Evolutionary conservation across 2,797 vertebrate genomes (phyloP).

Genomic region (Cirrhinus mrigala): DNA sequence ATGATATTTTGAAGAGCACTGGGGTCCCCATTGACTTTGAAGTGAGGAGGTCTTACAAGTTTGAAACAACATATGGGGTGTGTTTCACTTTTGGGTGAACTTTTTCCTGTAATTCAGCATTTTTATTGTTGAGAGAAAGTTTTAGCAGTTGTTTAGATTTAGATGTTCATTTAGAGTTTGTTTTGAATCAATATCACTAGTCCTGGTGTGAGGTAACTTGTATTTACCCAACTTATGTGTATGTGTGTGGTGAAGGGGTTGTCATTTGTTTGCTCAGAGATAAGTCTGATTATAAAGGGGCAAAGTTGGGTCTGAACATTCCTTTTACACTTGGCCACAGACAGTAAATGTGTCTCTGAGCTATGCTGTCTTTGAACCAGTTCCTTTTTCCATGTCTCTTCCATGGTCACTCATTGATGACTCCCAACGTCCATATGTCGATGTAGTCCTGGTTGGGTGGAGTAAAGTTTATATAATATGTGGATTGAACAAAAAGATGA

Average conservation of each 20-base stretch:
- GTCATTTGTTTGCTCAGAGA: conserved; percentile 74
- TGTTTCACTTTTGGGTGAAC: neutral
- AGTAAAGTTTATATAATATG: neutral
- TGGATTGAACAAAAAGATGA: neutral
- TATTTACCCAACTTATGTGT: conserved; percentile 71
- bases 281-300: conserved; percentile 51
- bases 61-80: neutral
- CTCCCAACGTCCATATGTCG: neutral
- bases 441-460: neutral
- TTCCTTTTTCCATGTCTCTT: too few species aligned
- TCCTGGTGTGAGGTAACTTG: neutral
- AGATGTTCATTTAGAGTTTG: neutral
- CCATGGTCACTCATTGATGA: neutral
- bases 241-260: conserved; percentile 62
- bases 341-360: neutral
- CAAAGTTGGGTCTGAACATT: conserved; percentile 14
- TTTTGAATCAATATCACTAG: neutral
- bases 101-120: neutral
- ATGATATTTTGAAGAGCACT: neutral
- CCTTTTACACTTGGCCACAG: neutral
- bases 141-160: neutral
- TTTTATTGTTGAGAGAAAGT: neutral
- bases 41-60: neutral
- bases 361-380: neutral
- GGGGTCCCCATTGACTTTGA: neutral